These are phyloP conservation scores for Dasyprocta punctata DNA, from an alignment of 2,113 vertebrate species.

Conservation along the genomic window DNA sequence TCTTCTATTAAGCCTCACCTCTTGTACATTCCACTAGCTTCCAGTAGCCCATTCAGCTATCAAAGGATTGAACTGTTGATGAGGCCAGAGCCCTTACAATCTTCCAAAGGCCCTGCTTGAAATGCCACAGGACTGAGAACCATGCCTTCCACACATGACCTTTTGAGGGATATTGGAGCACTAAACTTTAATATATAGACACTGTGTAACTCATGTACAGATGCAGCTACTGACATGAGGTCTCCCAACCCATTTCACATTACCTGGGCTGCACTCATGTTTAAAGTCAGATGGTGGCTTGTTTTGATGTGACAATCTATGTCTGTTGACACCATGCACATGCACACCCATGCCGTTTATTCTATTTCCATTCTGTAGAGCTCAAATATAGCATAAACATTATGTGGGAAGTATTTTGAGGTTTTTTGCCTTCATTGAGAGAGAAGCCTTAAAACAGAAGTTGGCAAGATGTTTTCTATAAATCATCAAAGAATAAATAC, in stretches of 20 bases:
- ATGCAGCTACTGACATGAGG: not conserved
- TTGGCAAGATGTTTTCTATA: not conserved
- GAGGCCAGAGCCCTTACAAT: not conserved
- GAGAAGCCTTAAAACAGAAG: not conserved
- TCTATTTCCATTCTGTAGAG: not conserved
- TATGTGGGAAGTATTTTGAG: not conserved
- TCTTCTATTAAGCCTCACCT: not conserved
- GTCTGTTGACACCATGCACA: not conserved
- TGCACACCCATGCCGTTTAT: not conserved
- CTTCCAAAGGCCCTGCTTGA: not conserved
- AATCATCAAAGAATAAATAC: not conserved
- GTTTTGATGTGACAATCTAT: not conserved
- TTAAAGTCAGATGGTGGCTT: not conserved
- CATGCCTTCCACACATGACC: not conserved
- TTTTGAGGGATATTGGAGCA: not conserved
- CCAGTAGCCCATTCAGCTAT: too few species aligned
- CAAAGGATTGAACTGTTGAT: not conserved
- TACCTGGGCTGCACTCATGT: not conserved
- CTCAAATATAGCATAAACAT: not conserved
- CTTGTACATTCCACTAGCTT: not conserved
- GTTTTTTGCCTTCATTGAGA: not conserved
- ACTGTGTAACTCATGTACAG: too few species aligned
- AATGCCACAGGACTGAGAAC: not conserved
- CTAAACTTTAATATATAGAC: not conserved
- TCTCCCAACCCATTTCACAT: not conserved